Evolutionary conservation across 2,797 vertebrate species (phyloP).

Genomic region (Vireo griseus): DNA sequence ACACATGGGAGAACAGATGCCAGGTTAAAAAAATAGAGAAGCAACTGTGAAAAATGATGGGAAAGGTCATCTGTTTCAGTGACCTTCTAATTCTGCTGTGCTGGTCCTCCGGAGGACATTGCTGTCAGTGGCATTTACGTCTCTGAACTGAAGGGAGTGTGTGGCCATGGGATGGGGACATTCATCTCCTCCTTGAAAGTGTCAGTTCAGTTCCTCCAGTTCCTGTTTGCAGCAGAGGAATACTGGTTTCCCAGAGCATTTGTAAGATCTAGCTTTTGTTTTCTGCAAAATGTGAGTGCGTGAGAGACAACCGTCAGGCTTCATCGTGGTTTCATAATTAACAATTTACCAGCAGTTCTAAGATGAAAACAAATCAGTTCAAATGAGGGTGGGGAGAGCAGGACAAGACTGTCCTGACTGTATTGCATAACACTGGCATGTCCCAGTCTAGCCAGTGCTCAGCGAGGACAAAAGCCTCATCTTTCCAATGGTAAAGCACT

Average conservation of each 20-base stretch:
- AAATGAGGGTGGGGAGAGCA: not conserved
- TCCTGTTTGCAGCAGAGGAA: not conserved
- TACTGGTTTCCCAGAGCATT: not conserved
- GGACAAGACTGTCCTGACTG: not conserved
- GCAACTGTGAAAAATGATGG: not conserved
- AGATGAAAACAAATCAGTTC: not conserved
- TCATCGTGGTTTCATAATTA: not conserved
- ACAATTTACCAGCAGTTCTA: not conserved
- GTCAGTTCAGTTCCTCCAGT: not conserved
- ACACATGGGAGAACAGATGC: slow-evolving; percentile 16
- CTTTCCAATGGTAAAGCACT: not conserved
- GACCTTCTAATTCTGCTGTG: not conserved
- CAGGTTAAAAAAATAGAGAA: not conserved
- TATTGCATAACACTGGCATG: not conserved
- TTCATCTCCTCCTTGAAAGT: not conserved
- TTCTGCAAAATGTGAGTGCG: not conserved
- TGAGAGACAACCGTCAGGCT: not conserved
- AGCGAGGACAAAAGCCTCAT: not conserved
- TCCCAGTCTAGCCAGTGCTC: not conserved
- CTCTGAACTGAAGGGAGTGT: not conserved
- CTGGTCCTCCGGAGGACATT: not conserved
- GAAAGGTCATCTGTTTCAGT: slow-evolving; percentile 22
- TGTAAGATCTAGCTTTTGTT: not conserved
- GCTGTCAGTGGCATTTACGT: slow-evolving; percentile 13
- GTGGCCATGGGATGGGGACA: not conserved